Evolutionary conservation across 2,797 vertebrate species (phyloP).

Genomic region (Tympanoctomys barrerae): DNA sequence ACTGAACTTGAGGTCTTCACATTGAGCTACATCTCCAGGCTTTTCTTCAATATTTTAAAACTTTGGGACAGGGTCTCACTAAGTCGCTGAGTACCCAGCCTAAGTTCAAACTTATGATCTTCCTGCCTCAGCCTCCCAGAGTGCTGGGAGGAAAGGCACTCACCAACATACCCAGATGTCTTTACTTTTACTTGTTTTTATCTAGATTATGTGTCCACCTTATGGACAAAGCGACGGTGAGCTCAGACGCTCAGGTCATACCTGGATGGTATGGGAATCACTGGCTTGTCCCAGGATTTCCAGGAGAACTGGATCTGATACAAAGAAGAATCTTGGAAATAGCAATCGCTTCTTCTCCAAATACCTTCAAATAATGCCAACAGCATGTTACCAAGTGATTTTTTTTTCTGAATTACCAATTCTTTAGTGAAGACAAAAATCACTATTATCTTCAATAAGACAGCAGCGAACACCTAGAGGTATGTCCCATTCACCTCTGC

Average conservation of each 20-base stretch:
- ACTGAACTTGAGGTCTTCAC: neutral
- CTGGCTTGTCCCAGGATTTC: constrained; percentile 92
- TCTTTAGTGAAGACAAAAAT: constrained; percentile 86
- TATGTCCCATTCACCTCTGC: neutral
- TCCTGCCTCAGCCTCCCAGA: neutral
- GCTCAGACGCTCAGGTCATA: constrained; percentile 59
- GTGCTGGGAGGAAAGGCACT: neutral
- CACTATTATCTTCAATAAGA: constrained; percentile 89
- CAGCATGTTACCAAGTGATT: constrained; percentile 56
- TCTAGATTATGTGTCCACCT: neutral
- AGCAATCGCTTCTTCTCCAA: constrained; percentile 90
- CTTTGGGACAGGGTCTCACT: neutral
- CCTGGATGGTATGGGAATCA: constrained; percentile 91
- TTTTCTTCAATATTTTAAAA: neutral
- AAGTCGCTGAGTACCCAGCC: neutral
- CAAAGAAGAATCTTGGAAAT: constrained; percentile 91
- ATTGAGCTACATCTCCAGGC: neutral
- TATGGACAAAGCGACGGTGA: neutral
- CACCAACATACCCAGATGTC: neutral
- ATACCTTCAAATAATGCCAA: constrained; percentile 86
- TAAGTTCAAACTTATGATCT: neutral
- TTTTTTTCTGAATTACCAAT: neutral
- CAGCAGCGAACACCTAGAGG: neutral
- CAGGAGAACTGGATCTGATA: constrained; percentile 90
- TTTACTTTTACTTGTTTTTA: neutral